phyloP scores from a whole-genome alignment of 2,888 invertebrate genomes.

The Drosophila gaucha region DNA sequence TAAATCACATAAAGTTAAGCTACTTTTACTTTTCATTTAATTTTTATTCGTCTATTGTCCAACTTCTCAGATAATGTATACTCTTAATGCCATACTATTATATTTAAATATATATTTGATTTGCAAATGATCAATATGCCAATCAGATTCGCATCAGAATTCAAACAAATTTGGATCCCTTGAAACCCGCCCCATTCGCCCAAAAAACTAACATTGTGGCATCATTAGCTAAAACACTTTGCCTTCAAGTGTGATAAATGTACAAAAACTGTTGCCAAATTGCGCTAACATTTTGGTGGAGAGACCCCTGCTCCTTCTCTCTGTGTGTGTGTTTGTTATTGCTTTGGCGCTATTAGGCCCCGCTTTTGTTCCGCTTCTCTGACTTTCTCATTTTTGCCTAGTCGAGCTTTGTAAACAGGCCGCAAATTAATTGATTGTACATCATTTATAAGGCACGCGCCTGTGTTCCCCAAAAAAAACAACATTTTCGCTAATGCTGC shows the following conservation, averaged over 20 bases:
- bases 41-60: too few species aligned
- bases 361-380: neutral
- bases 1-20: too few species aligned
- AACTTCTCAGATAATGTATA: neutral
- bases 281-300: conserved; percentile 56
- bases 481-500: conserved; percentile 53
- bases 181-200: neutral
- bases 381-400: conserved; percentile 16
- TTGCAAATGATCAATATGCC: neutral
- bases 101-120: too few species aligned
- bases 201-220: conserved; percentile 24
- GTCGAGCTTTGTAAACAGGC: conserved; percentile 66
- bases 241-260: conserved; percentile 74
- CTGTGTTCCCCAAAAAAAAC: neutral
- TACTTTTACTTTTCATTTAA: too few species aligned
- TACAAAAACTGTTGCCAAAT: conserved; percentile 63
- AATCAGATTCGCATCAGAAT: conserved; percentile 12
- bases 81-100: neutral
- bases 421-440: conserved; percentile 76
- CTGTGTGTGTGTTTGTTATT: conserved; percentile 45
- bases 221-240: conserved; percentile 71
- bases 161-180: conserved; percentile 21
- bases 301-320: neutral
- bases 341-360: conserved; percentile 24
- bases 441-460: conserved; percentile 75